Conservation (phyloP, 2,888 invertebrate species). For the Polietes domitor region DNA sequence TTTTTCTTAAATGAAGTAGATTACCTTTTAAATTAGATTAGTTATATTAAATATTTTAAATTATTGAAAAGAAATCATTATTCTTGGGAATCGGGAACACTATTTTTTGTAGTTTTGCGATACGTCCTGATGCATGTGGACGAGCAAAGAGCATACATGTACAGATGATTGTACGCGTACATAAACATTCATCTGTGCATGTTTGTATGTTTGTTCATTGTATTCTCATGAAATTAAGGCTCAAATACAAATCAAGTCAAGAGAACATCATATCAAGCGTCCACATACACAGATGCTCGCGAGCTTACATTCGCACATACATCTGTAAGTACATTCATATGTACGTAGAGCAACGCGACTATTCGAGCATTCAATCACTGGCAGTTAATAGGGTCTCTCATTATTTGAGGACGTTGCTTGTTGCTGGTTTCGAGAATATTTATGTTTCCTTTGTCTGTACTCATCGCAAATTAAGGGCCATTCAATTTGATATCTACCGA, state of each 20-base stretch:
- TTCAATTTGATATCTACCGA: slow-evolving; percentile 19
- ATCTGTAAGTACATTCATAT: too few species aligned
- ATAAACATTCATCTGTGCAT: background rate
- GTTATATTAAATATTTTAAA: too few species aligned
- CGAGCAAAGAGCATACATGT: too few species aligned
- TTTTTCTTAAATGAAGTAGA: too few species aligned
- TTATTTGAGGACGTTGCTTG: slow-evolving; percentile 35
- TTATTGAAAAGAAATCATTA: too few species aligned
- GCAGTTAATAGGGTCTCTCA: slow-evolving; percentile 55
- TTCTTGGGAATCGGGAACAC: too few species aligned
- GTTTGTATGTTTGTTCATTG: slow-evolving; percentile 50
- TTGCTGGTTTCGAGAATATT: slow-evolving; percentile 57
- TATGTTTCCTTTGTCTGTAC: slow-evolving; percentile 63
- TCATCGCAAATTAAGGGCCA: slow-evolving; percentile 23
- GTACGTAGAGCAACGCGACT: background rate
- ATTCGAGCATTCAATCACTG: slow-evolving; percentile 24
- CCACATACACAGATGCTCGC: background rate
- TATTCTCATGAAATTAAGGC: slow-evolving; percentile 45
- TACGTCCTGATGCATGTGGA: too few species aligned
- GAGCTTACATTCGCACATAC: background rate
- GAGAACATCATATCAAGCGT: slow-evolving; percentile 38
- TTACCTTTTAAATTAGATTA: too few species aligned
- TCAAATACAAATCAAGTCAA: slow-evolving; percentile 57
- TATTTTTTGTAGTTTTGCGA: too few species aligned
- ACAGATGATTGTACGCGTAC: too few species aligned